Percentiles rank a stretch among this genome's conserved stretches.
These are phyloP conservation scores for Brachionus rotundiformis DNA, from an alignment of 1,140 invertebrate genomes.

Conservation along the genomic window DNA sequence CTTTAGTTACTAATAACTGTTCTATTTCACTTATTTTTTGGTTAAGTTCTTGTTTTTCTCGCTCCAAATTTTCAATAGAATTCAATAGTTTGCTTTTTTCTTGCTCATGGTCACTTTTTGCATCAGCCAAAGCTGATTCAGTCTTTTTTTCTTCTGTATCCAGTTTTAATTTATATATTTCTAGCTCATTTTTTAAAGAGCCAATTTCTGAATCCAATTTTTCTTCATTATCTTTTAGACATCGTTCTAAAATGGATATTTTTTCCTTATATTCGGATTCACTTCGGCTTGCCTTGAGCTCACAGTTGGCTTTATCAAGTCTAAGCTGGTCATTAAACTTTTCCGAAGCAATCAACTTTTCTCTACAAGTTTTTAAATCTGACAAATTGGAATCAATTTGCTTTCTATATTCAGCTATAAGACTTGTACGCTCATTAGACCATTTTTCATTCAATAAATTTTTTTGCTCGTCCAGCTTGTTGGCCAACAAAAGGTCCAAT, in stretches of 20 bases:
- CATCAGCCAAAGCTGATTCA: neutral
- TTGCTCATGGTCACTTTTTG: neutral
- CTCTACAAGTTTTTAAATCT: constrained; percentile 24
- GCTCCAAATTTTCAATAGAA: neutral
- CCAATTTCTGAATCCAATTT: neutral
- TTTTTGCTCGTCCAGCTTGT: constrained; percentile 34
- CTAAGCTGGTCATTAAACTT: neutral
- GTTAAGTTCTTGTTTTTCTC: neutral
- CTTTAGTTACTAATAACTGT: neutral
- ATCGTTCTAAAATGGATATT: neutral
- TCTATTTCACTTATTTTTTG: neutral
- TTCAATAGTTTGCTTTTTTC: neutral
- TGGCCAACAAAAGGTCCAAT: neutral
- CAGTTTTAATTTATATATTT: neutral
- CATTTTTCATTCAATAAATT: constrained; percentile 31
- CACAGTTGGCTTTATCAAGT: constrained; percentile 37
- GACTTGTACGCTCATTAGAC: constrained; percentile 24
- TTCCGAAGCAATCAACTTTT: neutral
- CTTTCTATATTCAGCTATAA: constrained; percentile 26
- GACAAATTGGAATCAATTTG: constrained; percentile 31
- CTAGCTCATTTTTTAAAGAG: constrained; percentile 27
- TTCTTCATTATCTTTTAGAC: constrained; percentile 18
- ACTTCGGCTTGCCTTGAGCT: neutral
- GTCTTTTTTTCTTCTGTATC: constrained; percentile 27
- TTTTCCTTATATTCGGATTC: constrained; percentile 30